Percentiles rank a stretch among this genome's conserved stretches.
phyloP scores from a whole-genome alignment of 2,888 invertebrate genomes.

The Drosophila nr. perissopoda region DNA sequence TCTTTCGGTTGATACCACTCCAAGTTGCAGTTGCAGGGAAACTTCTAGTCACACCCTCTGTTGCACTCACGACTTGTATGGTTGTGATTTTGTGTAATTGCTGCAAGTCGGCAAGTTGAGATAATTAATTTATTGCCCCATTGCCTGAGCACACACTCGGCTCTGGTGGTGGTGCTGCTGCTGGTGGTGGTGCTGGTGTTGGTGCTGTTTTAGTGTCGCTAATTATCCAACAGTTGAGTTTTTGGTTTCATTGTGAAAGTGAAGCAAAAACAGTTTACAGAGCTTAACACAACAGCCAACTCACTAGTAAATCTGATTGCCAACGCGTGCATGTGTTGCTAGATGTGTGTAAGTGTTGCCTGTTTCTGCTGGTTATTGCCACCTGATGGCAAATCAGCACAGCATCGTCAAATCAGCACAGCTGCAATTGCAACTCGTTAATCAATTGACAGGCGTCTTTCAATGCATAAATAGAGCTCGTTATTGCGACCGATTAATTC shows the following conservation, averaged over 20 bases:
- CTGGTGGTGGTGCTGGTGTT: background rate
- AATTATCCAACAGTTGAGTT: slow-evolving; percentile 66
- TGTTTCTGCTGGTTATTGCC: slow-evolving; percentile 46
- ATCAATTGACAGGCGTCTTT: slow-evolving; percentile 53
- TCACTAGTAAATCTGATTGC: slow-evolving; percentile 47
- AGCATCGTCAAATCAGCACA: slow-evolving; percentile 37
- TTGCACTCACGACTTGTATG: slow-evolving; percentile 16
- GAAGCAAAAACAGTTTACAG: slow-evolving; percentile 45
- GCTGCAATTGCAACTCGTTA: slow-evolving; percentile 62
- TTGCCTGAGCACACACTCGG: slow-evolving; percentile 43
- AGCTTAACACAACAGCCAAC: slow-evolving; percentile 16
- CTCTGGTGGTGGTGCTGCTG: slow-evolving; percentile 6
- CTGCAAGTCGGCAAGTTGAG: slow-evolving; percentile 42
- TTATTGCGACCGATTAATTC: slow-evolving; percentile 20
- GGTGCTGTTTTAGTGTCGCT: slow-evolving; percentile 65
- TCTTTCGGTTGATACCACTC: background rate
- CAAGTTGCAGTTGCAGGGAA: background rate
- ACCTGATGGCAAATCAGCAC: slow-evolving; percentile 45
- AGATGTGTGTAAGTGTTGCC: slow-evolving; percentile 22
- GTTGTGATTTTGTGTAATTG: slow-evolving; percentile 40
- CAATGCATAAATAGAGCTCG: slow-evolving; percentile 49
- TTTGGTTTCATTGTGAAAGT: slow-evolving; percentile 69
- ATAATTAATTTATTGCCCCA: slow-evolving; percentile 68
- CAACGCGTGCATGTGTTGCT: slow-evolving; percentile 26
- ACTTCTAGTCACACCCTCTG: background rate